These are phyloP conservation scores for Pterocles burchelli DNA, from an alignment of 2,113 vertebrate genomes.

Conservation along the genomic window DNA sequence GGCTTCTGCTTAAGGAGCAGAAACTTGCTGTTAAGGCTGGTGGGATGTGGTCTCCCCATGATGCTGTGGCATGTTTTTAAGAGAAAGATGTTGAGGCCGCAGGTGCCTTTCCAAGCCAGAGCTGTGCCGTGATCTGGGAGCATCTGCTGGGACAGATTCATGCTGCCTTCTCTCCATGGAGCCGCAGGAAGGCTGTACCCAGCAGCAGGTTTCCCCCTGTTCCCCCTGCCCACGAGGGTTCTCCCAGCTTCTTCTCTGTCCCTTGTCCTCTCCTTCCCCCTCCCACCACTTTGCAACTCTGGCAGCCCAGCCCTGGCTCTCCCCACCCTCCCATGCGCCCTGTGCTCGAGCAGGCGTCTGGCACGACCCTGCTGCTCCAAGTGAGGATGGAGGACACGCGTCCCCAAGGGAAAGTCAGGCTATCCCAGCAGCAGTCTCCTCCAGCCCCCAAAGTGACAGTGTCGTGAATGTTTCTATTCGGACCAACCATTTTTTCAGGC, in stretches of 20 bases:
- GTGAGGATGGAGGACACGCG: background rate
- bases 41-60: background rate
- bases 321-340: background rate
- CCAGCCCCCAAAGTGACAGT: background rate
- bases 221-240: background rate
- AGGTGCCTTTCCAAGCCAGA: slow-evolving; percentile 12
- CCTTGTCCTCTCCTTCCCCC: background rate
- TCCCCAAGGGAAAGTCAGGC: background rate
- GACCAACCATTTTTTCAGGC: background rate
- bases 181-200: background rate
- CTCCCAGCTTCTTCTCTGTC: background rate
- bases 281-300: background rate
- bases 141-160: rapidly evolving
- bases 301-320: background rate
- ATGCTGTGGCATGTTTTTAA: background rate
- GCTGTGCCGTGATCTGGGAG: background rate
- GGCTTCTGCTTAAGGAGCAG: slow-evolving; percentile 9
- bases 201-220: background rate
- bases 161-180: rapidly evolving
- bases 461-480: background rate
- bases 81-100: background rate
- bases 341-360: rapidly evolving
- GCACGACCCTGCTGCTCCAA: background rate
- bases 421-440: background rate
- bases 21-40: slow-evolving; percentile 15